Evolutionary conservation across 2,888 invertebrate genomes (phyloP).

Genomic region (Deilephila porcellus): DNA sequence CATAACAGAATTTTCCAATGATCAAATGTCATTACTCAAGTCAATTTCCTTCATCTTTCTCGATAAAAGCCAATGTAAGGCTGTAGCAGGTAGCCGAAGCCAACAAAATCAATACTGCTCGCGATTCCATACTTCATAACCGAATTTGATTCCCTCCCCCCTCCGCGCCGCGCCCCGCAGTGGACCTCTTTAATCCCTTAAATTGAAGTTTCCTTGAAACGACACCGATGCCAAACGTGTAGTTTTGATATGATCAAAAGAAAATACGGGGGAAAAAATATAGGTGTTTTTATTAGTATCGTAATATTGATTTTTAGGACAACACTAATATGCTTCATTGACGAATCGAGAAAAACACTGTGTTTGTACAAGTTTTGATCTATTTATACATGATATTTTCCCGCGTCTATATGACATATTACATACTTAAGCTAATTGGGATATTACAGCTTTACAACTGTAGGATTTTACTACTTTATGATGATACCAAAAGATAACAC

Average conservation of each 20-base stretch:
- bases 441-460: no score
- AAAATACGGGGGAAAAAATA: not conserved
- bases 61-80: conserved; percentile 18
- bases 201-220: conserved; percentile 10
- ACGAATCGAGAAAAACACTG: no score
- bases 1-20: not conserved
- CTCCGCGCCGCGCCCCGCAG: not conserved
- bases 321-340: no score
- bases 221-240: not conserved
- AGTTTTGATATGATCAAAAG: no score
- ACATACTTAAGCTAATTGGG: no score
- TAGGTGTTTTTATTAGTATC: not conserved
- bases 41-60: not conserved
- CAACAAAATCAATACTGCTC: conserved; percentile 26
- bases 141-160: conserved; percentile 15
- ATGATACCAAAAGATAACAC: no score
- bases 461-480: no score
- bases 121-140: conserved; percentile 28
- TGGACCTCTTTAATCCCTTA: conserved; percentile 11
- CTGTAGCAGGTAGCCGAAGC: not conserved
- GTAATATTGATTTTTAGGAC: no score
- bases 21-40: not conserved
- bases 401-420: no score
- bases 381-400: no score
- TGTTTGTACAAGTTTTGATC: no score